A percentile compares a stretch with the other conserved stretches of the same genome.
Evolutionary conservation across 2,888 invertebrate species (phyloP).

Genomic region (Eupelmus urozonus): DNA sequence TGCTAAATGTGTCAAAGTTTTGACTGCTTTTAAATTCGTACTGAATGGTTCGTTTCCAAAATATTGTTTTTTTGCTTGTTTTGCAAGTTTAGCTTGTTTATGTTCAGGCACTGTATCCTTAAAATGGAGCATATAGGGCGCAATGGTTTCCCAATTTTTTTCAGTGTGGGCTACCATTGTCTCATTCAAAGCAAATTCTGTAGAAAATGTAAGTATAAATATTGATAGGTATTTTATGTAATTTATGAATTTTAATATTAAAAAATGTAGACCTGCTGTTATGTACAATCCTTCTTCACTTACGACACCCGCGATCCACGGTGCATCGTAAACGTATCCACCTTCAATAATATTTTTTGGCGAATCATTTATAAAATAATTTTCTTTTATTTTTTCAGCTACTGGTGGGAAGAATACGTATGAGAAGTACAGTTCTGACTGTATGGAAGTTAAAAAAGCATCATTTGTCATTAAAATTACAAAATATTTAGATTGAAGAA

Average conservation of each 20-base stretch:
- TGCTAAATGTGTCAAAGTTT: constrained; percentile 21
- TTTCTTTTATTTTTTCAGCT: constrained; percentile 79
- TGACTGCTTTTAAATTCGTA: neutral
- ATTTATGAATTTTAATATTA: neutral
- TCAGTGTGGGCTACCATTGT: constrained; percentile 8
- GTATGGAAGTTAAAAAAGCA: neutral
- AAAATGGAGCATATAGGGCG: constrained; percentile 79
- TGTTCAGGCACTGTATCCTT: constrained; percentile 79
- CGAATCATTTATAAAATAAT: constrained; percentile 82
- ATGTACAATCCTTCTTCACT: constrained; percentile 85
- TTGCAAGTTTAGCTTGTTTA: constrained; percentile 77
- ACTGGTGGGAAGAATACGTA: constrained; percentile 71
- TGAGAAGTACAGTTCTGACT: neutral
- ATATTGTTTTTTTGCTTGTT: constrained; percentile 55
- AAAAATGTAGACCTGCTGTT: constrained; percentile 71
- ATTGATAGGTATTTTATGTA: neutral
- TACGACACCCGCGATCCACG: constrained; percentile 83
- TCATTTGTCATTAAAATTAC: too few species aligned
- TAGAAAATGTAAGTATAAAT: neutral
- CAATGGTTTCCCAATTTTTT: constrained; percentile 33
- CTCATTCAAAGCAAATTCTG: constrained; percentile 52
- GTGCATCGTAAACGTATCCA: constrained; percentile 81
- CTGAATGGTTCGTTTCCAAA: neutral
- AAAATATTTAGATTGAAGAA: too few species aligned
- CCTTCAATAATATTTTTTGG: constrained; percentile 81